A percentile compares a stretch with the other conserved stretches of the same genome.
phyloP scores from a whole-genome alignment of 2,113 vertebrate species.

The Notechis scutatus region DNA sequence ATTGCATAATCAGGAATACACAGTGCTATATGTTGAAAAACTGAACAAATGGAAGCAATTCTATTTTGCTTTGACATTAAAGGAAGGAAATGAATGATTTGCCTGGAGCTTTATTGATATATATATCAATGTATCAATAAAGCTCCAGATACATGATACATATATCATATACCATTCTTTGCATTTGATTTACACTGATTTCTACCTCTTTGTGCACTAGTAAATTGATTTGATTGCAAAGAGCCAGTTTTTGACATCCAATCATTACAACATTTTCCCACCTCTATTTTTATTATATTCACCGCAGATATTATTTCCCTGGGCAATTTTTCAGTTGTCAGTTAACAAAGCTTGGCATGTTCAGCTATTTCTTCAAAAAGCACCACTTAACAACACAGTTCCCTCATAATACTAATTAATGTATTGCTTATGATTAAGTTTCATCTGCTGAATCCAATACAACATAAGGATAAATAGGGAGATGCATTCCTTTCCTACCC shows the following conservation, averaged over 20 bases:
- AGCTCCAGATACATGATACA: too few species aligned
- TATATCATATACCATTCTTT: too few species aligned
- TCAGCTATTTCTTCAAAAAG: neutral
- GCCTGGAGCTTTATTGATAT: constrained; percentile 47
- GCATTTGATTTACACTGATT: constrained; percentile 52
- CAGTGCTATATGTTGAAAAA: constrained; percentile 40
- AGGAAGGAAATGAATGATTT: constrained; percentile 37
- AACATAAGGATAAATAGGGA: neutral
- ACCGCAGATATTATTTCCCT: neutral
- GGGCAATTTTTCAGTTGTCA: constrained; percentile 8
- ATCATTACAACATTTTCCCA: neutral
- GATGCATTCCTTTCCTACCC: neutral
- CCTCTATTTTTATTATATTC: neutral
- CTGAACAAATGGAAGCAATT: constrained; percentile 34
- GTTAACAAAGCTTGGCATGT: constrained; percentile 9
- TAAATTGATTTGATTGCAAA: constrained; percentile 35
- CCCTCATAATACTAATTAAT: neutral
- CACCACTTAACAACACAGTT: neutral
- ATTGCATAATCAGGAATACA: constrained; percentile 33
- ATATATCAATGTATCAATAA: too few species aligned
- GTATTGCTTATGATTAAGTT: neutral
- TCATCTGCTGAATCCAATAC: neutral
- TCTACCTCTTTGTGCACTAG: constrained; percentile 46
- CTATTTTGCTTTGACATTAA: constrained; percentile 40
- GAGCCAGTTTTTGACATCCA: neutral